Base-by-base conservation (phyloP, 2,888 invertebrate species). In the Andrena bucephala region DNA sequence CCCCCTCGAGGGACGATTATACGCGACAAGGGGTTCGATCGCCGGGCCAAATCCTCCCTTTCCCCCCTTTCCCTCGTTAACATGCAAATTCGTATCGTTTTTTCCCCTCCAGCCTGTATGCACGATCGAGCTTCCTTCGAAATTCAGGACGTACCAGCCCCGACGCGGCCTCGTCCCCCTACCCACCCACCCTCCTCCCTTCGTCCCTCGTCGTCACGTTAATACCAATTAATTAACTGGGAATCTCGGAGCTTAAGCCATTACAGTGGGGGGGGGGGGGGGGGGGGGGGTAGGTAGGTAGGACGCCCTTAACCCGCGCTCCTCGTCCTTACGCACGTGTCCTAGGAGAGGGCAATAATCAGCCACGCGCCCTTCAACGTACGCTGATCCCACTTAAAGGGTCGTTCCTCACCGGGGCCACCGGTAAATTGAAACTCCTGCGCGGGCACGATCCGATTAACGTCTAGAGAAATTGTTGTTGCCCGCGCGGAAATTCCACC, bases 141-240 rank as follows among this genome's bases (percentile, higher is more conserved):
- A 33, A 76, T 74, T 85, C 75, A 54, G 76, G 16, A 5, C 42
- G 13, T 16, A 42, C 42, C 42, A 42, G 42, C 42, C 52, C 75
- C 74, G 59, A 36, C 66, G 50, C 50, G 63, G 70, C 71, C 59
- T 33, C 52, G 71, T 69, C 27, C 13, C 57, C 27, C 67, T n/a
- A 13, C 50, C 68, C 54, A 33, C 66, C 59, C 54, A 20, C 60
- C 54, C 54, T 50, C 33, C 60, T 54, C 68, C 62, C 29, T 16
- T 57, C 24, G 33, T 27, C 60, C 31, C 78, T 72, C 70, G 75
- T 81, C 85, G 59, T 70, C 74, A 84, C 77, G 85, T 87, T 87
- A 87, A 87, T 88, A 75, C 84, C 88, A 86, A 88, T 88, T 88
- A 87, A 87, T 87, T 87, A 87, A 88, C 85, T 67, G 69, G 81